A percentile compares a stretch with the other conserved stretches of the same genome.
phyloP scores from a whole-genome alignment of 2,888 invertebrate genomes.

The Portevinia maculata region DNA sequence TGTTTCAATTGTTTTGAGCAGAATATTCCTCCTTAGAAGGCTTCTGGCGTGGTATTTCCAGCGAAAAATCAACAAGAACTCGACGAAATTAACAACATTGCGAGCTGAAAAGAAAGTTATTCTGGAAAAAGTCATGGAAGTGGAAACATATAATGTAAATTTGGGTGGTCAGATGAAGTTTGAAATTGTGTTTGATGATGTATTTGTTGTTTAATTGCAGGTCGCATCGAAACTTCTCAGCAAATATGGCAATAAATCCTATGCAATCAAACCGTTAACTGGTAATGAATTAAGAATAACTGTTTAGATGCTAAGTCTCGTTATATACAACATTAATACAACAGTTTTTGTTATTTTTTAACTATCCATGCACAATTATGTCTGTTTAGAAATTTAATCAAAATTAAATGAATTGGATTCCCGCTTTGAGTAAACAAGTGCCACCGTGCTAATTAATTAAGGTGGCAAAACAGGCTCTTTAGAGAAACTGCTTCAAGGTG shows the following conservation, averaged over 20 bases:
- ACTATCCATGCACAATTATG: background rate
- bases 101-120: slow-evolving; percentile 93
- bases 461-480: no score
- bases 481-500: no score
- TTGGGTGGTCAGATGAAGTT: background rate
- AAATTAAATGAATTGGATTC: no score
- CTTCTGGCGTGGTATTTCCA: slow-evolving; percentile 95
- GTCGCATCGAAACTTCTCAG: slow-evolving; percentile 82
- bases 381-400: no score
- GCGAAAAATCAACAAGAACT: slow-evolving; percentile 90
- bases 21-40: slow-evolving; percentile 90
- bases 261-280: slow-evolving; percentile 69
- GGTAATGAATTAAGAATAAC: slow-evolving; percentile 32
- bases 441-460: no score
- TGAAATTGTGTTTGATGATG: background rate
- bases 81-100: slow-evolving; percentile 88
- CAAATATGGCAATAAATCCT: slow-evolving; percentile 81
- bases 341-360: background rate
- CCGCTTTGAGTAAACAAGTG: no score
- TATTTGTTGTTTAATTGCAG: slow-evolving; percentile 67
- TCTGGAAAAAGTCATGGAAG: slow-evolving; percentile 98
- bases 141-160: slow-evolving; percentile 95
- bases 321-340: background rate
- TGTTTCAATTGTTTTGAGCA: slow-evolving; percentile 81
- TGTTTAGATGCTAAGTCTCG: slow-evolving; percentile 1